phyloP scores from a whole-genome alignment of 2,113 vertebrate genomes.

The Ciconia stormi region DNA sequence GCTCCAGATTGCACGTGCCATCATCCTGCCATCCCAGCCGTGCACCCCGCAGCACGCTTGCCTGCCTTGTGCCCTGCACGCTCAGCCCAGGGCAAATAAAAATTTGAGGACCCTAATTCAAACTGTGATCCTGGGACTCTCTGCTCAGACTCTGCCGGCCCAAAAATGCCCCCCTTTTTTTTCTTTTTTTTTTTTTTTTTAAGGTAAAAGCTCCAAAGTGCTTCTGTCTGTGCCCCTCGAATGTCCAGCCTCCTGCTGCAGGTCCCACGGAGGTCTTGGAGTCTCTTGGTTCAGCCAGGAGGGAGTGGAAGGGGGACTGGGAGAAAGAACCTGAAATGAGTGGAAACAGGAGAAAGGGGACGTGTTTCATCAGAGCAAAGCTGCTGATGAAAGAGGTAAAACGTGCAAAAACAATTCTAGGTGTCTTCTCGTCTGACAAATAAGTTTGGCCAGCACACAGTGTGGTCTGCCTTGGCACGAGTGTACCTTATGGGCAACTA shows the following conservation, averaged over 20 bases:
- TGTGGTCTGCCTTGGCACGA: rapidly evolving
- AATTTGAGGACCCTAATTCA: not conserved
- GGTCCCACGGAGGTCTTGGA: rapidly evolving
- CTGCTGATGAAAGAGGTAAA: not conserved
- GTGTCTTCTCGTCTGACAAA: rapidly evolving
- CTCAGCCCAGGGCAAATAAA: not conserved
- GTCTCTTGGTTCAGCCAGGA: not conserved
- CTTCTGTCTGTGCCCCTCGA: not conserved
- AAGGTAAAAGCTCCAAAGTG: not conserved
- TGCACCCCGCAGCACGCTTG: rapidly evolving
- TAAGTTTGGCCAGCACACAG: not conserved
- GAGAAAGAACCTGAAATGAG: not conserved
- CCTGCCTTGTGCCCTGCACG: not conserved
- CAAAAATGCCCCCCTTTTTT: rapidly evolving
- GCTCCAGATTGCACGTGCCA: rapidly evolving
- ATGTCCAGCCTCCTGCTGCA: not conserved
- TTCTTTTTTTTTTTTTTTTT: not conserved
- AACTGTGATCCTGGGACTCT: not conserved
- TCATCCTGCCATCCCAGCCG: not conserved
- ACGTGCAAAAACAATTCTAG: not conserved
- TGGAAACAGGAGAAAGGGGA: not conserved
- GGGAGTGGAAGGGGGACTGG: not conserved
- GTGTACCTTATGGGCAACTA: rapidly evolving
- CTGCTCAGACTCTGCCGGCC: not conserved
- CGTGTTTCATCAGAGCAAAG: not conserved